Conservation (phyloP, 2,797 vertebrate genomes). For the Gallirallus australis region DNA sequence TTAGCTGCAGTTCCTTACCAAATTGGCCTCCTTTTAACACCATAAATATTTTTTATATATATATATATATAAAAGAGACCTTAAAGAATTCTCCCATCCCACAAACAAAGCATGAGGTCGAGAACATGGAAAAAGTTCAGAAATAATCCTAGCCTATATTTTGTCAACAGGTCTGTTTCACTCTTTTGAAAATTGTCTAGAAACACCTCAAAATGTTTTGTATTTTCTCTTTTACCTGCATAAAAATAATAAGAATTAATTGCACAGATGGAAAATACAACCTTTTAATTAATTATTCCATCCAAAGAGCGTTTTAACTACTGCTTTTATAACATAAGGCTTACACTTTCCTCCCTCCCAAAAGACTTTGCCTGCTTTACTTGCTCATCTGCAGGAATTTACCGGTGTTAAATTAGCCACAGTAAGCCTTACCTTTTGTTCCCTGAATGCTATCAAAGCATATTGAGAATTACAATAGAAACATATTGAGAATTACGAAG, state of each 20-base stretch:
- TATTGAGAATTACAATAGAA: conserved; percentile 61
- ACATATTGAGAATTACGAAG: conserved; percentile 57
- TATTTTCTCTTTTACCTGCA: background rate
- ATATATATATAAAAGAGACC: background rate
- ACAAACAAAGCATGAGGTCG: background rate
- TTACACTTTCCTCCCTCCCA: background rate
- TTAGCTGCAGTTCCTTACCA: background rate
- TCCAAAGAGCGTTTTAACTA: conserved; percentile 18
- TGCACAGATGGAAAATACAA: conserved; percentile 8
- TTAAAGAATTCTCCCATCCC: background rate
- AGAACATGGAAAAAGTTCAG: background rate
- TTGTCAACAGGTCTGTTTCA: background rate
- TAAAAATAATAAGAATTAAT: background rate
- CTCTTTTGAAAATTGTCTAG: background rate
- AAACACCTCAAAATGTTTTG: background rate
- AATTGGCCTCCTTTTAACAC: background rate
- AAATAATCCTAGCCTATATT: background rate
- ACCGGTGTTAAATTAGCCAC: conserved; percentile 65
- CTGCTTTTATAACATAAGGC: conserved; percentile 19
- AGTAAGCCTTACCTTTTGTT: conserved; percentile 44
- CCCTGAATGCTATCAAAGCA: conserved; percentile 51
- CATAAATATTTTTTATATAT: background rate
- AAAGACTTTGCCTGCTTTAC: background rate
- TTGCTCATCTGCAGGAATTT: conserved; percentile 53
- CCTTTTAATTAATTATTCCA: background rate